Evolutionary conservation across 2,888 invertebrate genomes (phyloP), one percentile per base, ranked within the genome.

Genomic region (Osmoderma eremita): DNA sequence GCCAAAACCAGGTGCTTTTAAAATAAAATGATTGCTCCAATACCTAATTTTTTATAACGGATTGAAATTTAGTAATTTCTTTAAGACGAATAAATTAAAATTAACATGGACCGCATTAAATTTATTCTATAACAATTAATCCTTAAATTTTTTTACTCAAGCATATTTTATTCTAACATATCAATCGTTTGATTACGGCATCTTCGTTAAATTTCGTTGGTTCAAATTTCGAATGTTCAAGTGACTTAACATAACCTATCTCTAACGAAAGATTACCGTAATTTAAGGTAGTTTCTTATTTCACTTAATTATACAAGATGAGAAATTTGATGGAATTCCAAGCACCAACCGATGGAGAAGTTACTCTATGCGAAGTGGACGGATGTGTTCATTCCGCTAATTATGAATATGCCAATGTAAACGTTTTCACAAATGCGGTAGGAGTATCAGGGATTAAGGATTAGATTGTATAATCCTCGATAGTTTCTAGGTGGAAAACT

Each of bases 321-420:
- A 75, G 75, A 67, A 76, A 74, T 73, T 76, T 81, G 66, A 70
- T 71, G 58, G 78, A 78, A 65, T 81, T 81, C 74, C 69, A 76
- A 50, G 58, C 75, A 15, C 80, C 80, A 1, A 74, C 73, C 49
- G 76, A 78, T 51, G 86, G 86, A 0, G 86, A 88, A 72, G 82
- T 87, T 12, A 83, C 88, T 12, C 78, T 88, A 66, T 89, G 89
- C 78, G 88, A 89, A 83, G 81, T 88, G 68, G 87, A 89, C 72
- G 89, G 89, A 67, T 84, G 86, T 30, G 84, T 88, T 64, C 89
- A 89, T 71, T 85, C 85, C 50, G 85, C 84, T 66, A 86, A 87
- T 62, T 81, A 83, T 68, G 83, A 85, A 39, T 86, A 86, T 77
- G 86, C 87, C 49, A 86, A 86, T 77, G 81, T 87, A 71, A 80